phyloP scores from a whole-genome alignment of 2,797 vertebrate species.

The Neosalanx taihuensis region DNA sequence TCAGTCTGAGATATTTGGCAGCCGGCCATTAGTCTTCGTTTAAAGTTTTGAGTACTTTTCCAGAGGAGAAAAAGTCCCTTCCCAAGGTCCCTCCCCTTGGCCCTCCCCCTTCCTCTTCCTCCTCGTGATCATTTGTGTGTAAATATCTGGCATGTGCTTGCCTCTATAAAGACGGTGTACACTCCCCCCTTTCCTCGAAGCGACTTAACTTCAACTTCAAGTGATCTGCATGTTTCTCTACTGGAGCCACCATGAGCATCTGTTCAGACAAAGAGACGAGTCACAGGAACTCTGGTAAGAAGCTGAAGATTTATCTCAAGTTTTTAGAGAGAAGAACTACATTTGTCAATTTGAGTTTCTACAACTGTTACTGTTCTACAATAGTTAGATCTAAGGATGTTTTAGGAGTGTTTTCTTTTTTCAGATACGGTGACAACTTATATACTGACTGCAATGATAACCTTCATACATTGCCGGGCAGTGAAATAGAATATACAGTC shows the following conservation, averaged over 20 bases:
- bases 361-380: no score
- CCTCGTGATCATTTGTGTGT: conserved; percentile 19
- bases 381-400: neutral
- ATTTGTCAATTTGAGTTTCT: no score
- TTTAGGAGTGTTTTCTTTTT: no score
- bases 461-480: no score
- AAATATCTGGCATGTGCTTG: conserved; percentile 29
- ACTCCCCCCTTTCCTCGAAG: neutral
- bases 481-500: no score
- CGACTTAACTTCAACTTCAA: neutral
- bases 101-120: neutral
- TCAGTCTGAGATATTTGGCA: neutral
- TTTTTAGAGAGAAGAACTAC: no score
- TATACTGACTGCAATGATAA: no score
- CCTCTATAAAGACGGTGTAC: conserved; percentile 18
- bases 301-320: no score
- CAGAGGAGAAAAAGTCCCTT: neutral
- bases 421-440: no score
- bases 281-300: conserved; percentile 6
- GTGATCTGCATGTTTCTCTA: neutral
- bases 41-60: conserved; percentile 37
- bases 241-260: neutral
- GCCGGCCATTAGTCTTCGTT: no score
- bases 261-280: neutral
- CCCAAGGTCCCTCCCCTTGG: neutral